phyloP scores from a whole-genome alignment of 2,888 invertebrate species.

The Amblyjoppa fuscipennis region DNA sequence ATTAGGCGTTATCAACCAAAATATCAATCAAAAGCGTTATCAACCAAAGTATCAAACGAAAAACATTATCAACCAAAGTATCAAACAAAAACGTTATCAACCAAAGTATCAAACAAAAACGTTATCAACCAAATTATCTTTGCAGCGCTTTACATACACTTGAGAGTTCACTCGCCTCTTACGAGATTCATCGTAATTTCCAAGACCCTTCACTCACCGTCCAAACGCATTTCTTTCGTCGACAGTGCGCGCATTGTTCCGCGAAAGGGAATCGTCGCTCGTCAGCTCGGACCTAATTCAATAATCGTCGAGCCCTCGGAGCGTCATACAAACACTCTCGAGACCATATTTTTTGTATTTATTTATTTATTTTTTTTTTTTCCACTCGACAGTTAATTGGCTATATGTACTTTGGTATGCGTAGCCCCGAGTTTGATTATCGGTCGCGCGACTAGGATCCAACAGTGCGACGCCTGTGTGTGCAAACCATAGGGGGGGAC shows the following conservation, averaged over 20 bases:
- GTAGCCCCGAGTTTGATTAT: conserved; percentile 37
- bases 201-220: background rate
- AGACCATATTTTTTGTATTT: background rate
- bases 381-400: conserved; percentile 19
- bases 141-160: too few species aligned
- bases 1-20: too few species aligned
- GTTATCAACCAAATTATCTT: too few species aligned
- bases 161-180: too few species aligned
- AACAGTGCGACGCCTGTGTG: conserved; percentile 62
- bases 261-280: conserved; percentile 6
- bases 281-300: conserved; percentile 38
- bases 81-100: too few species aligned
- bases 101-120: too few species aligned
- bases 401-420: conserved; percentile 18
- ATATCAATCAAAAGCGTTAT: too few species aligned
- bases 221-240: background rate
- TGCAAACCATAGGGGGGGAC: conserved; percentile 47
- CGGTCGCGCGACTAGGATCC: conserved; percentile 46
- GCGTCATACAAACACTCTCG: conserved; percentile 40
- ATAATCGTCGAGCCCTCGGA: conserved; percentile 37
- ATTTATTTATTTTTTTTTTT: conserved; percentile 33
- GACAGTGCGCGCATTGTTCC: conserved; percentile 32
- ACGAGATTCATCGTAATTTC: too few species aligned
- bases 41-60: too few species aligned
- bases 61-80: too few species aligned